Percentiles rank a stretch among this genome's conserved stretches.
Conservation (phyloP, 2,113 vertebrate species). For the Podiceps cristatus region DNA sequence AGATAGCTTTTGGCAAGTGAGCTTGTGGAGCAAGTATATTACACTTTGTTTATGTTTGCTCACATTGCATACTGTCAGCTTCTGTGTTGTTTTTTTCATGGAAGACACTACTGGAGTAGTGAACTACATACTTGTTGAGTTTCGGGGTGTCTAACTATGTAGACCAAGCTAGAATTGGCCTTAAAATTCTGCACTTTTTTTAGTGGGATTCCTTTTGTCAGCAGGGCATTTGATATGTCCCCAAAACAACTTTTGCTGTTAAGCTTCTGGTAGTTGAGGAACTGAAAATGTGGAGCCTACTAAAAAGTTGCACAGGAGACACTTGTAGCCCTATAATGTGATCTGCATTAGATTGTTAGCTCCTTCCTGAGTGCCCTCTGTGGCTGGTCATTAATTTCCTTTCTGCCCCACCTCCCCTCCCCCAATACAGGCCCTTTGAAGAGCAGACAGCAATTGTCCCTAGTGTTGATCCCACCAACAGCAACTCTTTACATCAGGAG, state of each 20-base stretch:
- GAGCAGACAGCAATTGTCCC: constrained; percentile 70
- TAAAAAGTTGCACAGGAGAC: neutral
- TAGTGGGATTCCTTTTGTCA: neutral
- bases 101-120: neutral
- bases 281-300: neutral
- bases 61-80: neutral
- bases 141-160: neutral
- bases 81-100: neutral
- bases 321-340: rapidly evolving
- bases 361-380: neutral
- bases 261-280: neutral
- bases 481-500: constrained; percentile 81
- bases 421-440: constrained; percentile 77
- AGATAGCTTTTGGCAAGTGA: neutral
- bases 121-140: neutral
- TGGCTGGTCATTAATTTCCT: neutral
- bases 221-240: neutral
- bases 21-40: neutral
- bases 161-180: neutral
- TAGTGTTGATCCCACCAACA: constrained; percentile 57
- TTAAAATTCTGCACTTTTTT: neutral
- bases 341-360: neutral
- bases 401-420: too few relatives aligned
- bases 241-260: neutral
- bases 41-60: neutral